Percentiles rank a stretch among this genome's conserved stretches.
Conservation (phyloP, 53 echinoderm and acorn worm genomes). For the Henricia sp. region DNA sequence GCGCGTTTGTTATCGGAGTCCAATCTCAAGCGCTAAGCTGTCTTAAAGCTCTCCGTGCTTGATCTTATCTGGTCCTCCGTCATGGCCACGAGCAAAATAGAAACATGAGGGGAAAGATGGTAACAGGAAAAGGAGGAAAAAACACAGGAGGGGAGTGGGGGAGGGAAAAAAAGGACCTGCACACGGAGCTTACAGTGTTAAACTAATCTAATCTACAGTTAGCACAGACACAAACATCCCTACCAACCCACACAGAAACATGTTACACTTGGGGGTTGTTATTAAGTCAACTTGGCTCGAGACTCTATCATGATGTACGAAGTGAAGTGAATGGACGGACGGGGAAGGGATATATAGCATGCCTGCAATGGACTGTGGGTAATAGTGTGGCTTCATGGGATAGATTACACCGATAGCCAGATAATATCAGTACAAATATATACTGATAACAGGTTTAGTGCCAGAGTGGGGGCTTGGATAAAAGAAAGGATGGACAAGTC, state of each 20-base stretch:
- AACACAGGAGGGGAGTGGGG: not conserved
- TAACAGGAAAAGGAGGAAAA: not conserved
- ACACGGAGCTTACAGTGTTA: conserved; percentile 20
- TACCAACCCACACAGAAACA: conserved; percentile 32
- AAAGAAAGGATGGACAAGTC: too few relatives aligned
- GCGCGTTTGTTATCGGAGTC: conserved; percentile 27
- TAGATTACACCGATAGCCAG: conserved; percentile 18
- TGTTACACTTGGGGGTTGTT: conserved; percentile 27
- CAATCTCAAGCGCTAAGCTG: conserved; percentile 41
- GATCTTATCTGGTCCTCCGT: conserved; percentile 41
- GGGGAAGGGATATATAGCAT: too few relatives aligned
- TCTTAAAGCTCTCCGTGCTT: conserved; percentile 35
- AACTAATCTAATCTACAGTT: conserved; percentile 58
- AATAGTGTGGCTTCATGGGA: conserved; percentile 40
- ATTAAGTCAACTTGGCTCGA: not conserved
- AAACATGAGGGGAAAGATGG: conserved; percentile 7
- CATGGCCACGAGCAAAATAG: conserved; percentile 40
- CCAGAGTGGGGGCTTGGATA: too few relatives aligned
- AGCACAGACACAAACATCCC: conserved; percentile 53
- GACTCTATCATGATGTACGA: too few relatives aligned
- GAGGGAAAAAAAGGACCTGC: not conserved
- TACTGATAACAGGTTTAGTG: conserved; percentile 44
- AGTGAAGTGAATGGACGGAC: too few relatives aligned
- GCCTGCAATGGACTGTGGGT: conserved; percentile 39
- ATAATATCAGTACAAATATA: conserved; percentile 36